Base-by-base conservation (phyloP, 2,113 vertebrate genomes). In the Myodes glareolus region DNA sequence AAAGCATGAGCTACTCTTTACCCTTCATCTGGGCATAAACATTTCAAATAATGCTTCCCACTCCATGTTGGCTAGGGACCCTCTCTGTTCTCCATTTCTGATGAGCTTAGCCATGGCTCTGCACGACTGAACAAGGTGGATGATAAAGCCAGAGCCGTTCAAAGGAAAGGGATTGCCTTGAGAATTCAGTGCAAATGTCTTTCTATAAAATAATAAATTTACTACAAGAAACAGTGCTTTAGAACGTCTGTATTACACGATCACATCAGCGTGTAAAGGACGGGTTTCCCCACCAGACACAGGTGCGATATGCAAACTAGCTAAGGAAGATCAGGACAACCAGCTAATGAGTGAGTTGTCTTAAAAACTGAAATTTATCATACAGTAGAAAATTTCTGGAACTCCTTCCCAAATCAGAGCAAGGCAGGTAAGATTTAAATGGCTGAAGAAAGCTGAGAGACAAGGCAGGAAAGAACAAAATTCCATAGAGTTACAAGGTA, bases 191-290 rank as follows among this genome's bases (percentile, higher is more conserved):
- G 84, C 65, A 94, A 95, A 91, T 55, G 12, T 77, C 88, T 95
- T 94, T 73, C 58, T 55, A 50, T 77, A 93, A 97, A 92, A 95
- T 92, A 93, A 81, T 86, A 97, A 80, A 95, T 95, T 84, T 77
- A 61, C 45, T 73, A 3, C 42, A 61, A 88, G 77, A 12, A 94
- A 76, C 7, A 76, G 73, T 90, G 36, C 7, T 80, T 96, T 88
- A 90, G 50, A 80, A 87, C 5, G 17, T 88, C 78, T 72, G 12
- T 85, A 72, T 89, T 65, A 47, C 17, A 5, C 55, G 36, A 84
- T 86, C 29, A 17, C 21, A 93, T 17, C 27, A 85, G 47, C 92
- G 6, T 90, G 45, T 55, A 90, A 86, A 89, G 23, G 14, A 85
- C 0, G 4, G 39, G 9, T 77, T 93, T 93, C 36, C 77, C 11